Evolutionary conservation across 2,888 invertebrate species (phyloP).

Genomic region (Andrena bucephala): DNA sequence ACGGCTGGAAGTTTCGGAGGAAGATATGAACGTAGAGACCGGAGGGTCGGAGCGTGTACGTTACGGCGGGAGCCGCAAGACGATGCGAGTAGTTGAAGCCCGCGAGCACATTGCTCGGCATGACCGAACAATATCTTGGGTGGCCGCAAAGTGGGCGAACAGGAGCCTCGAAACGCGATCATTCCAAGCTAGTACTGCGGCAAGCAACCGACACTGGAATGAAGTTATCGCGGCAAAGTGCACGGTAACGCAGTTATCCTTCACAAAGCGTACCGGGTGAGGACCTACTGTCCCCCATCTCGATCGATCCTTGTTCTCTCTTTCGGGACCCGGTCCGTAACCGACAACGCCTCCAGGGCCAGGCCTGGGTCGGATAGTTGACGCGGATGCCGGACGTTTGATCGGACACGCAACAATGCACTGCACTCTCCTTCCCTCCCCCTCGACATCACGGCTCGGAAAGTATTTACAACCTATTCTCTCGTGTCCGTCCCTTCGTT

Average conservation of each 20-base stretch:
- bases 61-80: slow-evolving; percentile 54
- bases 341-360: neutral
- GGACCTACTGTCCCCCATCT: slow-evolving; percentile 28
- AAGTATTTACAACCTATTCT: slow-evolving; percentile 68
- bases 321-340: slow-evolving; percentile 37
- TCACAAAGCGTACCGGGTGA: slow-evolving; percentile 76
- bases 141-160: slow-evolving; percentile 41
- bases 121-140: slow-evolving; percentile 52
- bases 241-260: slow-evolving; percentile 84
- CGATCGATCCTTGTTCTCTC: slow-evolving; percentile 61
- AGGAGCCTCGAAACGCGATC: slow-evolving; percentile 61
- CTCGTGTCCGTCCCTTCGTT: neutral
- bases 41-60: slow-evolving; percentile 46
- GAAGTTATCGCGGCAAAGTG: slow-evolving; percentile 84
- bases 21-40: neutral
- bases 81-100: slow-evolving; percentile 24
- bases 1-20: slow-evolving; percentile 25
- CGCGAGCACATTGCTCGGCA: slow-evolving; percentile 45
- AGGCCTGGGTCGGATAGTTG: slow-evolving; percentile 55
- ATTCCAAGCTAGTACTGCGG: slow-evolving; percentile 61
- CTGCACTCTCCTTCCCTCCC: slow-evolving; percentile 9
- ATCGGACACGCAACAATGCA: slow-evolving; percentile 61
- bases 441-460: slow-evolving; percentile 25
- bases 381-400: slow-evolving; percentile 64
- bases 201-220: slow-evolving; percentile 72